Evolutionary conservation across 2,113 vertebrate genomes (phyloP).

Genomic region (Jaculus jaculus): DNA sequence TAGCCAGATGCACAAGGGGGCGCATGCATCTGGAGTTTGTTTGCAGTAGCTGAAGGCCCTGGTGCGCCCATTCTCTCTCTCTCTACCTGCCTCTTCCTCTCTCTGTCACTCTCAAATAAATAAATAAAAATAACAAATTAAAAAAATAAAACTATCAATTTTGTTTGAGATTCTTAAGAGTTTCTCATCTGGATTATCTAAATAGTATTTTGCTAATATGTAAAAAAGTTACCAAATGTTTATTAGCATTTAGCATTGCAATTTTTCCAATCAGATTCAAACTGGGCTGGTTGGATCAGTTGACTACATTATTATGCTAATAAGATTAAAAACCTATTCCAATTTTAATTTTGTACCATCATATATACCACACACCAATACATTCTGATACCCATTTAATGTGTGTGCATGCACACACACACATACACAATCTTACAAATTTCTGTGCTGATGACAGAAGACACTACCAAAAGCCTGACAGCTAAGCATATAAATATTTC

Average conservation of each 20-base stretch:
- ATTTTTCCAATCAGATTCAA: slow-evolving; percentile 30
- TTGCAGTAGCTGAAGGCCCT: too few relatives aligned
- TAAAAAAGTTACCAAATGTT: slow-evolving; percentile 14
- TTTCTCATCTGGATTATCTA: slow-evolving; percentile 18
- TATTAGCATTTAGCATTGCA: not conserved
- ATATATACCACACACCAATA: not conserved
- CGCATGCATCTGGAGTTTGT: too few relatives aligned
- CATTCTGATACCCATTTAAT: not conserved
- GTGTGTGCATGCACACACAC: too few relatives aligned
- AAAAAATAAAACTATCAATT: slow-evolving; percentile 2
- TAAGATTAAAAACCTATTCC: not conserved
- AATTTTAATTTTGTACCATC: not conserved
- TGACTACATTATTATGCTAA: not conserved
- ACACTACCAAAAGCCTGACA: slow-evolving; percentile 27
- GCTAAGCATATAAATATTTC: not conserved
- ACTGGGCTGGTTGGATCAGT: not conserved
- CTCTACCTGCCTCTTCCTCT: too few relatives aligned
- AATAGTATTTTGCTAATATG: slow-evolving; percentile 49
- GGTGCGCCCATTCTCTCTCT: too few relatives aligned
- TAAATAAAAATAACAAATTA: too few relatives aligned
- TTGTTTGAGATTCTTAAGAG: not conserved
- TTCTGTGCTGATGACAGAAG: slow-evolving; percentile 21
- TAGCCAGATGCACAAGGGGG: too few relatives aligned
- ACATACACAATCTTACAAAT: slow-evolving; percentile 18
- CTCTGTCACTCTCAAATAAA: too few relatives aligned